phyloP scores from a whole-genome alignment of 2,888 invertebrate species.

The Acleris laterana region DNA sequence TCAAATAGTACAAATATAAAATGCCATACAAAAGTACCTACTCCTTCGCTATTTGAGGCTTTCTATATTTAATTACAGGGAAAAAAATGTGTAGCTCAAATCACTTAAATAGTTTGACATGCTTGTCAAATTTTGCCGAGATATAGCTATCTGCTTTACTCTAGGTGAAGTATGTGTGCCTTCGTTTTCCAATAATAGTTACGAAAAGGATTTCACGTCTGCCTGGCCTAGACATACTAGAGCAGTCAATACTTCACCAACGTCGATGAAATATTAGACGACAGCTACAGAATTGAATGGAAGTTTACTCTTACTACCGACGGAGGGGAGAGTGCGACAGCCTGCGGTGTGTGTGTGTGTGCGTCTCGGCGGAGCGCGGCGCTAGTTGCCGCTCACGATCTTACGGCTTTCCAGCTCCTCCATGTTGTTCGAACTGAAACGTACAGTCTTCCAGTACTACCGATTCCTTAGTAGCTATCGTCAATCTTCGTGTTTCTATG shows the following conservation, averaged over 20 bases:
- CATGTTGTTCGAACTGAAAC: constrained; percentile 77
- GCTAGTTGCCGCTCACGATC: constrained; percentile 81
- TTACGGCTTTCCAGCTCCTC: constrained; percentile 81
- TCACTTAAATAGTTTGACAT: neutral
- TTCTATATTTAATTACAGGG: constrained; percentile 20
- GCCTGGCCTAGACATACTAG: no score
- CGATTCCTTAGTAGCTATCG: no score
- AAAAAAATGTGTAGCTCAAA: neutral
- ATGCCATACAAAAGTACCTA: constrained; percentile 36
- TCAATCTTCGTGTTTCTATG: no score
- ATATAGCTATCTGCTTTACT: no score
- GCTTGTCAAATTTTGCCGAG: no score
- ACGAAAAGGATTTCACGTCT: no score
- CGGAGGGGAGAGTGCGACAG: neutral
- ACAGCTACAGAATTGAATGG: no score
- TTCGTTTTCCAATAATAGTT: no score
- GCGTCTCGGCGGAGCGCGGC: constrained; percentile 32
- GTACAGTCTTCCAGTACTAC: neutral
- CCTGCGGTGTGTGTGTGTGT: neutral
- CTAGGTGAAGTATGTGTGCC: no score
- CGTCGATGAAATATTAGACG: no score
- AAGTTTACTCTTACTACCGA: no score
- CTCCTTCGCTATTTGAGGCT: constrained; percentile 20
- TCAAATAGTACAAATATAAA: constrained; percentile 32
- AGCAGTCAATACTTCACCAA: no score